Percentiles rank a stretch among this genome's conserved stretches.
These are phyloP conservation scores for Bagarius yarrelli DNA, from an alignment of 2,113 vertebrate species.

Conservation along the genomic window DNA sequence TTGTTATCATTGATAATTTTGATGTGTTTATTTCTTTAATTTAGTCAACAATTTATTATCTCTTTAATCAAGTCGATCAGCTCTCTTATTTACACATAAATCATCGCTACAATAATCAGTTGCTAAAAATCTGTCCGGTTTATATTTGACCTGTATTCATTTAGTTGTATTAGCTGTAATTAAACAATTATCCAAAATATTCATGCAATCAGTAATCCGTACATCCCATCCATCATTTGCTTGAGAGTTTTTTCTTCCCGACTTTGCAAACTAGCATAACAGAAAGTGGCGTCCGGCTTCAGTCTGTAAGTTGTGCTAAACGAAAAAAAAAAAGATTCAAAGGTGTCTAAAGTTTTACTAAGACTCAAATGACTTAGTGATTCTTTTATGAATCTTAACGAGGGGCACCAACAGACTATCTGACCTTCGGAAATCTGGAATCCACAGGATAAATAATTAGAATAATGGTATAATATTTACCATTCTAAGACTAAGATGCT, in stretches of 20 bases:
- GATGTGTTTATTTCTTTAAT: background rate
- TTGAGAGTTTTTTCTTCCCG: background rate
- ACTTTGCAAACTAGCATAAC: background rate
- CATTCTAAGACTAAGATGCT: no score
- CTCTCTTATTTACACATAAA: background rate
- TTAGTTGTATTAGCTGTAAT: no score
- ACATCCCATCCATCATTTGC: constrained; percentile 19
- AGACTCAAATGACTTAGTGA: no score
- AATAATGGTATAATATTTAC: no score
- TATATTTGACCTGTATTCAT: no score
- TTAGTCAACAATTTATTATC: no score
- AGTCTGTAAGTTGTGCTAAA: background rate
- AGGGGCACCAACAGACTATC: no score
- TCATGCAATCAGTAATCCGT: constrained; percentile 12
- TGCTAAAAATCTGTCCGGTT: background rate
- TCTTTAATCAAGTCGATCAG: background rate
- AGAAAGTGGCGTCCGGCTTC: background rate
- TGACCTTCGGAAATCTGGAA: no score
- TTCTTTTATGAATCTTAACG: no score
- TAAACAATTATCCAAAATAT: constrained; percentile 35
- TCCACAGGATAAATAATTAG: no score
- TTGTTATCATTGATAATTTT: background rate
- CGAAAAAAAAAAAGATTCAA: no score
- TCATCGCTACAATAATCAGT: background rate
- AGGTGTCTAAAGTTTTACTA: no score